Percentiles rank a stretch among this genome's conserved stretches.
Evolutionary conservation across 2,113 vertebrate genomes (phyloP).

Genomic region (Apus apus): DNA sequence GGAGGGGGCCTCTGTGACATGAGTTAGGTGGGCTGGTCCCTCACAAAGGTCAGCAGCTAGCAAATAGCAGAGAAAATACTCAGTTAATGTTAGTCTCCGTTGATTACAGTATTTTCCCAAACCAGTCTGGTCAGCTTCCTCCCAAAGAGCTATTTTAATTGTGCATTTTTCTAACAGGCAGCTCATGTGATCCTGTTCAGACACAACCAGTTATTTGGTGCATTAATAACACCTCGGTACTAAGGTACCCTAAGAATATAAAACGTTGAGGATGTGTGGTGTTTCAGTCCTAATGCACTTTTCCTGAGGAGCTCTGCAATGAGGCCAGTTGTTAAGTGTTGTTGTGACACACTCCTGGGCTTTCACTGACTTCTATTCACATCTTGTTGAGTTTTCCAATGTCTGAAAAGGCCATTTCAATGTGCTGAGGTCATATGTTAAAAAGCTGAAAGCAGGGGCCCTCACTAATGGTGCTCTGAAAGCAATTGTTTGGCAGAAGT

Average conservation of each 20-base stretch:
- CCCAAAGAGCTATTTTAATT: not conserved
- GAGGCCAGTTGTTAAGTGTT: not conserved
- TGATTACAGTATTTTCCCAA: not conserved
- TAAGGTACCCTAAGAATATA: not conserved
- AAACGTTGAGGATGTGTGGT: not conserved
- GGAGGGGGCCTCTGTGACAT: not conserved
- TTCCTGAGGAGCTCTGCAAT: not conserved
- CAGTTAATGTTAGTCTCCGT: not conserved
- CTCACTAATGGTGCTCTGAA: not conserved
- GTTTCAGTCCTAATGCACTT: not conserved
- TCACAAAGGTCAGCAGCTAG: constrained; percentile 1
- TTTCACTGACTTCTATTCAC: constrained; percentile 36
- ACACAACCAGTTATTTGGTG: not conserved
- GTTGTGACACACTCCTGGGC: constrained; percentile 9
- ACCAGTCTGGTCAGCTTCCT: not conserved
- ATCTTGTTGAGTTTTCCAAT: not conserved
- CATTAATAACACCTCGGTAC: not conserved
- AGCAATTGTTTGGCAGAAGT: constrained; percentile 24
- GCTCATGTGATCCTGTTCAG: not conserved
- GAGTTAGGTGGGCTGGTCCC: not conserved
- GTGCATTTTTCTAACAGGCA: not conserved
- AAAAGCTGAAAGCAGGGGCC: constrained; percentile 31
- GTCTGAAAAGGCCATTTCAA: constrained; percentile 42
- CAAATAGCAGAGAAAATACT: not conserved
- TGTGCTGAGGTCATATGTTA: constrained; percentile 16